Percentiles rank a stretch among this genome's conserved stretches.
Conservation (phyloP, 2,888 invertebrate species). For the Napeogenes sylphis region DNA sequence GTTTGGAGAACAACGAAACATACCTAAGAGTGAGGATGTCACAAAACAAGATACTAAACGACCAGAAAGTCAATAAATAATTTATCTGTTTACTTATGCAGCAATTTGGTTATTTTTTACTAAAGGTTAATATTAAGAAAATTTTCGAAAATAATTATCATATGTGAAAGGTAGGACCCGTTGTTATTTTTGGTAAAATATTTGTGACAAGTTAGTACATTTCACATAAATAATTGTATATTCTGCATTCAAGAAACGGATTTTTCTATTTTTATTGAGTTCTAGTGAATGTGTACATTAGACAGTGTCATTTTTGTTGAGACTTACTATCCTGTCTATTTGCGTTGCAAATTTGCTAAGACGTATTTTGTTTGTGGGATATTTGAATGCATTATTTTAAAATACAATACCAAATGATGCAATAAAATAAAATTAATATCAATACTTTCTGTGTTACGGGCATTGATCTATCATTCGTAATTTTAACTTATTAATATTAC, state of each 20-base stretch:
- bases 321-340: constrained; percentile 40
- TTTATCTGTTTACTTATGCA: not conserved
- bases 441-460: not conserved
- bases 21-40: constrained; percentile 55
- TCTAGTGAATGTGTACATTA: constrained; percentile 39
- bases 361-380: constrained; percentile 28
- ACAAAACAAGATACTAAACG: constrained; percentile 54
- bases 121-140: not conserved
- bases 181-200: no score
- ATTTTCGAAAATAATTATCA: not conserved
- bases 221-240: not conserved
- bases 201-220: no score
- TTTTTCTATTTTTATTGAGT: constrained; percentile 23
- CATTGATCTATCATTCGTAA: not conserved
- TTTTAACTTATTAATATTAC: no score
- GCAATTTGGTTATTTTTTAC: not conserved
- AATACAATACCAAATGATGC: constrained; percentile 2
- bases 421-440: not conserved
- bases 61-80: constrained; percentile 58
- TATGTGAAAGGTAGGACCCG: not conserved
- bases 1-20: constrained; percentile 38
- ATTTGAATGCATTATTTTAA: constrained; percentile 22
- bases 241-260: constrained; percentile 1
- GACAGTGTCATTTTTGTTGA: constrained; percentile 20
- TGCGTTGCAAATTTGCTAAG: constrained; percentile 36